These are phyloP conservation scores for Vulpes lagopus DNA, from an alignment of 2,113 vertebrate species.

Conservation along the genomic window DNA sequence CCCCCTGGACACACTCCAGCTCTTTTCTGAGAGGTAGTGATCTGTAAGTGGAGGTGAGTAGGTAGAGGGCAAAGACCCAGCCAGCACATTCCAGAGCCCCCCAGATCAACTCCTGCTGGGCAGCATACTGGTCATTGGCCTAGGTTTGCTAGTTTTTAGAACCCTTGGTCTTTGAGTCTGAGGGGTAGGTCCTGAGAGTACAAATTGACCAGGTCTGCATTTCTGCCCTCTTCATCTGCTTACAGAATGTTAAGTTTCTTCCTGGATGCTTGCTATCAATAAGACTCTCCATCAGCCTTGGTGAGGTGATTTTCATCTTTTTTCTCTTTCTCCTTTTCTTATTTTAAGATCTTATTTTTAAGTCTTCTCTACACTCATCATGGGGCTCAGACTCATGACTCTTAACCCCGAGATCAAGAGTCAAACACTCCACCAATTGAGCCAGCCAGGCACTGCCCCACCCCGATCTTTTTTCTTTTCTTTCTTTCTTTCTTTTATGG, in stretches of 20 bases:
- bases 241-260: not conserved
- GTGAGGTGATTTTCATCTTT: not conserved
- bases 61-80: too few species aligned
- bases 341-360: not conserved
- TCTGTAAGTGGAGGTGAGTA: not conserved
- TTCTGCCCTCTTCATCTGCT: not conserved
- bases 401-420: not conserved
- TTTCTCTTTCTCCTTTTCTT: not conserved
- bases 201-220: not conserved
- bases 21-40: not conserved
- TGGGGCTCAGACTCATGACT: not conserved
- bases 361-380: not conserved
- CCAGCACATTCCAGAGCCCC: not conserved
- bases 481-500: too few species aligned
- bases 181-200: not conserved
- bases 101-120: not conserved
- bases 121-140: not conserved
- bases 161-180: not conserved
- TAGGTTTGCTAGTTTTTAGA: not conserved
- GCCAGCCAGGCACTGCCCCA: not conserved
- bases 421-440: not conserved
- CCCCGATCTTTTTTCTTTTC: too few species aligned
- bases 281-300: not conserved
- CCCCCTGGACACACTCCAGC: not conserved
- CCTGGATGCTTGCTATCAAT: not conserved